These are phyloP conservation scores for Nothocercus nigrocapillus DNA, from an alignment of 2,113 vertebrate genomes.

Conservation along the genomic window DNA sequence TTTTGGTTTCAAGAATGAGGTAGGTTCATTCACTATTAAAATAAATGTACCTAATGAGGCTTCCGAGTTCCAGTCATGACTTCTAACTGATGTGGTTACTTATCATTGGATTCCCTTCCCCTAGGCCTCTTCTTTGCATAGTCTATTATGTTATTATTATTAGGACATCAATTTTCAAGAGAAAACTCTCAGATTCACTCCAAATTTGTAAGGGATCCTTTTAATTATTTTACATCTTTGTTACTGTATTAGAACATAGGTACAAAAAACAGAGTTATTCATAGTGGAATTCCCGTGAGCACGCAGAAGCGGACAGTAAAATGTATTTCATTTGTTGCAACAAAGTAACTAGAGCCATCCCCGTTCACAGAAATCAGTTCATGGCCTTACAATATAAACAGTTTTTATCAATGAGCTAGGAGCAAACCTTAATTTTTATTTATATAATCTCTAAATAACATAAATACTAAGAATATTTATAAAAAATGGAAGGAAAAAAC, in stretches of 20 bases:
- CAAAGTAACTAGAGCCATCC: not conserved
- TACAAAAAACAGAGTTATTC: not conserved
- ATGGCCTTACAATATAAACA: slow-evolving; percentile 36
- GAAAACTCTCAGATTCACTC: not conserved
- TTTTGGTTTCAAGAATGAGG: not conserved
- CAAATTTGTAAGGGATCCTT: not conserved
- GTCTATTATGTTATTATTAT: not conserved
- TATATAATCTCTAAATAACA: slow-evolving; percentile 18
- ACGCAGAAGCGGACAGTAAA: not conserved
- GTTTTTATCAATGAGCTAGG: slow-evolving; percentile 36
- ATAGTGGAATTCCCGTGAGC: not conserved
- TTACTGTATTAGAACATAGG: not conserved
- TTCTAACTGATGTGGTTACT: not conserved
- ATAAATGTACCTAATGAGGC: not conserved
- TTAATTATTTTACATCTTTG: not conserved
- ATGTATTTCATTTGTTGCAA: not conserved
- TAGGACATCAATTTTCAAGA: not conserved
- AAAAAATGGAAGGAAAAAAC: slow-evolving; percentile 4
- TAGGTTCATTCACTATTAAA: not conserved
- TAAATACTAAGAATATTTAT: slow-evolving; percentile 12
- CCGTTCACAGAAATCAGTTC: slow-evolving; percentile 13
- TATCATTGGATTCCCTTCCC: not conserved
- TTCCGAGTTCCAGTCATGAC: not conserved
- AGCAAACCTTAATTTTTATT: slow-evolving; percentile 39
- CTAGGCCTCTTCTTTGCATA: not conserved